Conservation (phyloP, 2,113 vertebrate genomes). For the Oreotrochilus melanogaster region DNA sequence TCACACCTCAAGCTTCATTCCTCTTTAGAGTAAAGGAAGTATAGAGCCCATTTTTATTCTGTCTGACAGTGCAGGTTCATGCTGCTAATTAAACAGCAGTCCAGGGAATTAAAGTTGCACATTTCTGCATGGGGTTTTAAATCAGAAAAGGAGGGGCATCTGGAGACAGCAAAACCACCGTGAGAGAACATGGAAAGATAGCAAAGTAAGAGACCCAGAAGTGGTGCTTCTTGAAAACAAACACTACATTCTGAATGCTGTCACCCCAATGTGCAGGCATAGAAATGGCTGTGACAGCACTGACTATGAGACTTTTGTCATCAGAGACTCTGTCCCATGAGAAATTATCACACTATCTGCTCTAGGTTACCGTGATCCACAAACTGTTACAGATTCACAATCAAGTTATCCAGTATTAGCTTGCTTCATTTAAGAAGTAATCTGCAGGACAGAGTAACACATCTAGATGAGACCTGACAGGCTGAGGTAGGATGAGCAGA, state of each 20-base stretch:
- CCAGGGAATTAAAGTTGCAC: neutral
- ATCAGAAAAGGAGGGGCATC: neutral
- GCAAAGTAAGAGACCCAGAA: neutral
- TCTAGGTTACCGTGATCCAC: neutral
- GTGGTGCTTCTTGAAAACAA: neutral
- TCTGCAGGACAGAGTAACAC: neutral
- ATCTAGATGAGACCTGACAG: neutral
- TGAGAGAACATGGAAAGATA: neutral
- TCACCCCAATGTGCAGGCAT: rapidly evolving
- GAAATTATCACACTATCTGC: neutral
- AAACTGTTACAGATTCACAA: neutral
- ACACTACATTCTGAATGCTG: neutral
- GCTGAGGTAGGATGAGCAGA: neutral
- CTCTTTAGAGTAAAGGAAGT: neutral
- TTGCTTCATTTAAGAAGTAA: neutral
- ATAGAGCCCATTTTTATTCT: neutral
- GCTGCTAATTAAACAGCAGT: neutral
- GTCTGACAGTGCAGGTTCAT: neutral
- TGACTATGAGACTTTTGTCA: neutral
- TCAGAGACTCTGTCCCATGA: neutral
- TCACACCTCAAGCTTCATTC: neutral
- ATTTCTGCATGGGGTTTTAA: conserved; percentile 18
- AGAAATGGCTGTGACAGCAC: neutral
- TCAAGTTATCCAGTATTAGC: neutral
- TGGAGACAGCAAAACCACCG: neutral